Percentiles rank a stretch among this genome's conserved stretches.
Evolutionary conservation across 2,888 invertebrate genomes (phyloP).

Genomic region (Elysia crispata): DNA sequence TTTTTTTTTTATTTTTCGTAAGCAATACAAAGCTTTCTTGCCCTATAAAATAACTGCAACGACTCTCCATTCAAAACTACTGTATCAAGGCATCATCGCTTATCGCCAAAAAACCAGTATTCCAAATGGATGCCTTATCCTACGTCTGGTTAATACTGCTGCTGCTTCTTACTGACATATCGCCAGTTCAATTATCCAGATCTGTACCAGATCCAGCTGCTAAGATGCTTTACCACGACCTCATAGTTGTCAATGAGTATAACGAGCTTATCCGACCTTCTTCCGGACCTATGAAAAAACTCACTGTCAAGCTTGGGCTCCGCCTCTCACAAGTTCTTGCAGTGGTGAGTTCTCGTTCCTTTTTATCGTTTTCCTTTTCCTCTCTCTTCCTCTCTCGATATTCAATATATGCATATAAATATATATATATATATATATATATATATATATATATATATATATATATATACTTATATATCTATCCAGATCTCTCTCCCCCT

Average conservation of each 20-base stretch:
- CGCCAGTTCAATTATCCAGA: background rate
- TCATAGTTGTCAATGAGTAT: slow-evolving; percentile 89
- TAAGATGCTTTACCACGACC: slow-evolving; percentile 95
- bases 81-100: no score
- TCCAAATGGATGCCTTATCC: slow-evolving; percentile 22
- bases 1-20: background rate
- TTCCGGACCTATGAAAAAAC: slow-evolving; percentile 92
- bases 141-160: background rate
- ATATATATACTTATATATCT: slow-evolving; percentile 10
- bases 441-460: background rate
- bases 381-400: no score
- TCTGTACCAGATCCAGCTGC: slow-evolving; percentile 85
- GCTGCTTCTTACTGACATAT: slow-evolving; percentile 9
- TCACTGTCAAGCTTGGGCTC: slow-evolving; percentile 94
- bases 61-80: no score
- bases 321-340: slow-evolving; percentile 97
- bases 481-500: background rate
- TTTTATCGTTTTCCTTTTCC: no score
- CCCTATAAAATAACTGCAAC: no score
- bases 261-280: slow-evolving; percentile 96
- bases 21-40: no score
- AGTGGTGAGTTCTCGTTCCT: slow-evolving; percentile 86
- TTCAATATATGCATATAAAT: no score
- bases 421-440: no score
- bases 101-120: no score